Conservation (phyloP, 1,140 invertebrate genomes). For the Aphaenogaster floridana region DNA sequence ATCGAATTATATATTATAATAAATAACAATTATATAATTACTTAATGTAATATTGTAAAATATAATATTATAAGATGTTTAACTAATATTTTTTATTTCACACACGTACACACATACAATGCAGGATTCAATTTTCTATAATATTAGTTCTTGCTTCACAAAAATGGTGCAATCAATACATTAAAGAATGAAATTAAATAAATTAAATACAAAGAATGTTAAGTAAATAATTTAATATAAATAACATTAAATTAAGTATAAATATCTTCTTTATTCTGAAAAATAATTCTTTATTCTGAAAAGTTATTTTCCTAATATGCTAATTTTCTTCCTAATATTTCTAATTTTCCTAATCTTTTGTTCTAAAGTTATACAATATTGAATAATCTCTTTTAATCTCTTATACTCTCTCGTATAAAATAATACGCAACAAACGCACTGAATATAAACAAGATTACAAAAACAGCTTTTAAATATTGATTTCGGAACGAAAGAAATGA, state of each 20-base stretch:
- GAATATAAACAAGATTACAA: not conserved
- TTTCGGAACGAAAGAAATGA: not conserved
- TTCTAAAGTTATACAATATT: not conserved
- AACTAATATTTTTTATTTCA: not conserved
- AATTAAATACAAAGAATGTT: not conserved
- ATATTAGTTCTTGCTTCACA: not conserved
- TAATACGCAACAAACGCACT: not conserved
- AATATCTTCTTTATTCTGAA: not conserved
- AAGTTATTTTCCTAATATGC: too few relatives aligned
- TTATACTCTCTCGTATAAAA: not conserved
- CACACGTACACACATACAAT: not conserved
- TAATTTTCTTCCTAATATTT: too few relatives aligned
- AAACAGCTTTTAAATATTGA: not conserved
- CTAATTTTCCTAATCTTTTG: not conserved
- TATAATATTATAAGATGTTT: not conserved
- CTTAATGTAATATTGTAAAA: not conserved
- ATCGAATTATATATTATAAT: slow-evolving; percentile 21
- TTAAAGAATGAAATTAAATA: not conserved
- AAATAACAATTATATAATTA: not conserved
- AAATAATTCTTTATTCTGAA: not conserved
- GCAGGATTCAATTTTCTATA: not conserved
- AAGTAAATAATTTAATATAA: not conserved
- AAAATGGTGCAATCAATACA: not conserved
- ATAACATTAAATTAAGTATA: not conserved
- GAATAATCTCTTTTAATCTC: not conserved